Conservation (phyloP, 2,888 invertebrate species). For the Dryobotodes eremita region DNA sequence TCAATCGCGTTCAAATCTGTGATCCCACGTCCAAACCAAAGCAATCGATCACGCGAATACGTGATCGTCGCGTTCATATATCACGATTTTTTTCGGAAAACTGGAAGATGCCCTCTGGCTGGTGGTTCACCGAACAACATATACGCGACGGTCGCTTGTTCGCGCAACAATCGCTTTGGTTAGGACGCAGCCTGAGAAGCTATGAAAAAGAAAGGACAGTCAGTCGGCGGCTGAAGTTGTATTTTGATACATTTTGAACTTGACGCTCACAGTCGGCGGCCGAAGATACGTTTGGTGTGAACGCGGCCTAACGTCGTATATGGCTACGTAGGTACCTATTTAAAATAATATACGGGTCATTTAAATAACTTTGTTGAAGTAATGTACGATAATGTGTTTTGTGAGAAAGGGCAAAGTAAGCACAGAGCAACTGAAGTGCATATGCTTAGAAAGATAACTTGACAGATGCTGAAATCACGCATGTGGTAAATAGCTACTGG, state of each 20-base stretch:
- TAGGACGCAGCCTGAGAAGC: not conserved
- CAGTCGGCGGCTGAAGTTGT: not conserved
- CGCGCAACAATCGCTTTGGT: too few relatives aligned
- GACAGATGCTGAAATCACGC: not conserved
- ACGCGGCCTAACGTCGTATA: not conserved
- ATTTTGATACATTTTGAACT: not conserved
- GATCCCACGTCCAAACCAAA: too few relatives aligned
- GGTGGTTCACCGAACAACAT: too few relatives aligned
- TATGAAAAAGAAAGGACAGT: not conserved
- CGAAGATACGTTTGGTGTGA: not conserved
- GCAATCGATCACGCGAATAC: too few relatives aligned
- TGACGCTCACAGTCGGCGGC: not conserved
- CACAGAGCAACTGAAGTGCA: not conserved
- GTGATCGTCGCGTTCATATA: too few relatives aligned
- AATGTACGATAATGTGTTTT: slow-evolving; percentile 6
- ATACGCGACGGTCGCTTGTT: too few relatives aligned
- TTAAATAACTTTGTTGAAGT: slow-evolving; percentile 24
- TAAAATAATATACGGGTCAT: slow-evolving; percentile 23
- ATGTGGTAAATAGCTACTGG: not conserved
- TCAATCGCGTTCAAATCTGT: too few relatives aligned
- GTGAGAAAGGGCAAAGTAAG: slow-evolving; percentile 5
- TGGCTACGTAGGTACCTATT: slow-evolving; percentile 18
- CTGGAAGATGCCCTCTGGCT: too few relatives aligned
- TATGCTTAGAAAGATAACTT: not conserved
- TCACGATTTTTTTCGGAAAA: too few relatives aligned